These are phyloP conservation scores for Lepidothrix coronata DNA, from an alignment of 2,113 vertebrate species.

Conservation along the genomic window DNA sequence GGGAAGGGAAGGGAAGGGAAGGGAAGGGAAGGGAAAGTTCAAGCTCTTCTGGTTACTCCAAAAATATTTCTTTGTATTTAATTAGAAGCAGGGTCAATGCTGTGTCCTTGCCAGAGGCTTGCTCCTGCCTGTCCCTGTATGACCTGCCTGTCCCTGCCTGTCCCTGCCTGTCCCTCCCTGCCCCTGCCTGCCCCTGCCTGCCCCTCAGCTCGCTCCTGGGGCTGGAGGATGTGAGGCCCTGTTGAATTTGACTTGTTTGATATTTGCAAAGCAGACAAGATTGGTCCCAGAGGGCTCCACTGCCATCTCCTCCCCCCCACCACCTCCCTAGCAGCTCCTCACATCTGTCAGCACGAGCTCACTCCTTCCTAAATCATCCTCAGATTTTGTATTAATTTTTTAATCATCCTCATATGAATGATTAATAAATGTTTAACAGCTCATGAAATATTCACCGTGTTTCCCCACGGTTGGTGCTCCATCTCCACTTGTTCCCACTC, in stretches of 20 bases:
- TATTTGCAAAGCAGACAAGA: neutral
- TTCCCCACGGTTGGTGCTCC: neutral
- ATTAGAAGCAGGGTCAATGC: neutral
- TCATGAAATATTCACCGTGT: conserved; percentile 37
- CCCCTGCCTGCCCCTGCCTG: neutral
- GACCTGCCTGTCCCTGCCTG: neutral
- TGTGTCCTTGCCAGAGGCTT: neutral
- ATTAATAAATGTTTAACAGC: conserved; percentile 59
- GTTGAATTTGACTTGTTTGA: neutral
- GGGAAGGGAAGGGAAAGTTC: neutral
- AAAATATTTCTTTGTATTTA: neutral
- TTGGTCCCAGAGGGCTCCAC: neutral
- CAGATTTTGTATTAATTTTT: conserved; percentile 62
- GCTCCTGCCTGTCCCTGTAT: neutral
- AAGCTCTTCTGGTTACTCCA: neutral
- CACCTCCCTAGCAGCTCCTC: neutral
- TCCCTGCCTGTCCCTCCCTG: neutral
- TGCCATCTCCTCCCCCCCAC: neutral
- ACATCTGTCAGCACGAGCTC: conserved; percentile 1
- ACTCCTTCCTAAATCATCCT: conserved; percentile 38
- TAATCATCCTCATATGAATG: conserved; percentile 58
- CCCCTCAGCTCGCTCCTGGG: neutral
- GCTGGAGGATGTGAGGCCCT: neutral
- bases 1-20: neutral
- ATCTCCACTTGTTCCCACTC: neutral